Percentiles rank a stretch among this genome's conserved stretches.
Conservation (phyloP, 2,888 invertebrate genomes). For the Biston stratarius region DNA sequence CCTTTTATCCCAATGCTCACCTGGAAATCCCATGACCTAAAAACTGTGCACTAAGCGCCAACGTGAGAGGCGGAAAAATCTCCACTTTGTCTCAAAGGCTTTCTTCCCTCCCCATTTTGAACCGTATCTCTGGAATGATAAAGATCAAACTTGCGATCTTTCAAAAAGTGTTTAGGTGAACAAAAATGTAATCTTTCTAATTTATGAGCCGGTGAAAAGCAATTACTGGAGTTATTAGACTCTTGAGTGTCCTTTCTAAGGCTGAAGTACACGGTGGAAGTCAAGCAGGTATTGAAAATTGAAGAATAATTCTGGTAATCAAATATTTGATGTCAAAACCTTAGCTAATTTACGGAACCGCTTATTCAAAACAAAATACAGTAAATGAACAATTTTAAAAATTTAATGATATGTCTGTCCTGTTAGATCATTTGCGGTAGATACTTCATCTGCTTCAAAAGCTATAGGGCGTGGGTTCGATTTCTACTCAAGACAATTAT, state of each 20-base stretch:
- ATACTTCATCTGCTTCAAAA: no score
- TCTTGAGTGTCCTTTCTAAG: constrained; percentile 30
- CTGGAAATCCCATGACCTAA: constrained; percentile 38
- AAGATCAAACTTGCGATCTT: constrained; percentile 7
- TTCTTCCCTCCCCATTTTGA: constrained; percentile 11
- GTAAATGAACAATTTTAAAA: no score
- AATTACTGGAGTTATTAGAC: constrained; percentile 42
- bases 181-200: constrained; percentile 39
- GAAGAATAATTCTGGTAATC: background rate
- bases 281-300: background rate
- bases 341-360: background rate
- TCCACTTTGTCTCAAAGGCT: constrained; percentile 25
- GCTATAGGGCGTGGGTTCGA: no score
- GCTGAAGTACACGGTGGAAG: constrained; percentile 8
- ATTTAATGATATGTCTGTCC: no score
- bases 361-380: background rate
- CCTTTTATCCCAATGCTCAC: constrained; percentile 26
- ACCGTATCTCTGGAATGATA: constrained; percentile 15
- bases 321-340: background rate
- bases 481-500: no score
- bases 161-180: constrained; percentile 15
- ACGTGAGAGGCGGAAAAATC: constrained; percentile 26
- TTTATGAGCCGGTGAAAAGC: constrained; percentile 44
- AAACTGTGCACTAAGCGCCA: constrained; percentile 29
- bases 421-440: no score